Conservation (phyloP, 37 sponge, comb jelly and placozoan genomes). For the Beroe forskalii region DNA sequence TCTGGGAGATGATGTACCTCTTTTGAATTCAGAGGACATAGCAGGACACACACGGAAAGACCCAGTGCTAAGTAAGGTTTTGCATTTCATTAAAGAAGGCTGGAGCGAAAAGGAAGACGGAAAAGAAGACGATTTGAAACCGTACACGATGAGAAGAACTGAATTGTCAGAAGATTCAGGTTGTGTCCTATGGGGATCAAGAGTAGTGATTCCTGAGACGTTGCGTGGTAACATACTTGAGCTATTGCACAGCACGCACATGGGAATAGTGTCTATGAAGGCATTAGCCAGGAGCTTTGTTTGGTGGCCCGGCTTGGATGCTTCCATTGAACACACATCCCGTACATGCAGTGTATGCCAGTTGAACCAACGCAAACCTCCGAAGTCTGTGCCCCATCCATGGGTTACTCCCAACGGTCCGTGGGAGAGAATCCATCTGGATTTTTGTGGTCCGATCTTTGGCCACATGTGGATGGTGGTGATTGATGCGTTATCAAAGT, state of each 20-base stretch:
- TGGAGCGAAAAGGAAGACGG: constrained; percentile 58
- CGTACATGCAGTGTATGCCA: neutral
- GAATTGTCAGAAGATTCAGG: neutral
- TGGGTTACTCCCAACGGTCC: neutral
- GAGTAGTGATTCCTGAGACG: constrained; percentile 1
- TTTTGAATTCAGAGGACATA: no score
- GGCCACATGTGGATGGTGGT: constrained; percentile 43
- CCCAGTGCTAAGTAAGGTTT: constrained; percentile 67
- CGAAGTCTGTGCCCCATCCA: neutral
- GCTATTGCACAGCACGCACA: neutral
- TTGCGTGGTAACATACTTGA: neutral
- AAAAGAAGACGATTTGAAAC: neutral
- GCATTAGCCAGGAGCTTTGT: neutral
- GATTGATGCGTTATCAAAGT: constrained; percentile 67
- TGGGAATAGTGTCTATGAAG: neutral
- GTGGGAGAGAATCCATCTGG: constrained; percentile 6
- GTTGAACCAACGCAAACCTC: neutral
- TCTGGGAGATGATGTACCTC: no score
- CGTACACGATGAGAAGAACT: neutral
- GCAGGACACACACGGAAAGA: no score
- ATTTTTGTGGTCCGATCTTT: neutral
- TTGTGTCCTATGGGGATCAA: constrained; percentile 14
- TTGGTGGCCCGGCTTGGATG: constrained; percentile 9
- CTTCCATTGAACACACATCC: neutral
- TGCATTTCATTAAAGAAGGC: constrained; percentile 46